Base-by-base conservation (phyloP, 2,888 invertebrate genomes). In the Drosophila austrosaltans region DNA sequence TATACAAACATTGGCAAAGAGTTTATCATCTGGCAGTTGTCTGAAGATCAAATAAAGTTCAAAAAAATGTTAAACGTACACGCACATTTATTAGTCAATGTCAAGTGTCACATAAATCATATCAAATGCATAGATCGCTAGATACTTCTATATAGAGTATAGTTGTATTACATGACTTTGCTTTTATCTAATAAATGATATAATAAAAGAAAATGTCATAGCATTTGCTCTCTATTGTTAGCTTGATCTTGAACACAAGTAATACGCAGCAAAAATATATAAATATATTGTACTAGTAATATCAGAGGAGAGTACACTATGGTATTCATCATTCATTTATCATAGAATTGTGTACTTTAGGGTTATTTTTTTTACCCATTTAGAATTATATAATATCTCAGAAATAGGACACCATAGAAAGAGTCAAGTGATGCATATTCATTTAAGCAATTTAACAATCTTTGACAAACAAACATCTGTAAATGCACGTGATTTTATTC, bases 31-130 rank as follows among this genome's bases (percentile, higher is more conserved):
- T 56, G 36, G 36, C 53, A 2, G 30, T 54, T 57, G 39, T 57
- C 57, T 57, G 39, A 39, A 22, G 36, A 39, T 39, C 39, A 57
- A 57, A 57, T 57, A 57, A 39, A 12, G 57, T 57, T 36, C 57
- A 57, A 22, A 36, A 22, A 36, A 22, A 39, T 39, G 36, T 39
- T 22, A 6, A 57, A 57, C 39, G 6, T 22, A 57, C 39, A 53
- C 30, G n/a, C 40, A n/a, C 22, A 25, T 53, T 44, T 16, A 42
- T 28, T 72, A 39, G 75, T 63, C 61, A 70, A 53, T 68, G 61
- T 63, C 74, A 76, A 82, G 78, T 84, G 81, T 72, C 81, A 72
- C 60, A 53, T 64, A 42, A 61, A 60, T 63, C 56, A 32, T 20
- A 60, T 63, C 12, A 10, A 48, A 48, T 2, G 22, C 12, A 48